Evolutionary conservation across 1,140 invertebrate genomes (phyloP), one percentile per base, ranked within the genome.

Genomic region (Neodiprion lecontei): DNA sequence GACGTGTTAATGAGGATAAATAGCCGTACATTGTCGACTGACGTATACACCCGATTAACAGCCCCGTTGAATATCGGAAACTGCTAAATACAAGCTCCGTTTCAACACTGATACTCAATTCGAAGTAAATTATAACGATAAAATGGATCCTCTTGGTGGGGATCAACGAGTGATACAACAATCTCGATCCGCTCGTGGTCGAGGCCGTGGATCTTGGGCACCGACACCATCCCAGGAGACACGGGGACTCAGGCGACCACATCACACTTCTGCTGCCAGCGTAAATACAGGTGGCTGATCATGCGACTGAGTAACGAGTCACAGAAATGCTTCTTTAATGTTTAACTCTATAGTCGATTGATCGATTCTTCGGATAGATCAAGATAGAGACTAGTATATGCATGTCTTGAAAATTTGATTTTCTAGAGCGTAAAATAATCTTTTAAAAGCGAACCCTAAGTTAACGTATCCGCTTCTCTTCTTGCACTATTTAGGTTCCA

Each of bases 241-340:
- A 4, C 69, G 75, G 10, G 66, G 9, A 5, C 68, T 83, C 11
- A 79, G 83, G 48, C 81, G 78, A 72, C 83, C 77, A 7, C 76
- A 77, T 47, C 72, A 76, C 69, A 14, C 74, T 9, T 28, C 69
- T 68, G 73, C 50, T 75, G 49, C 53, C 10, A 40, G 17, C 71
- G 65, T 21, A 66, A 69, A n/a, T 50, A 67, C 17, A 70, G 67
- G 67, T 69, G 10, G 12, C 14, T 65, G 17, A 14, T 65, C 61
- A 67, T 28, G 28, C 28, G 28, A 40, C 12, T 40, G 17, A 66
- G 0, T 72, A 21, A n/a, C 12, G 65, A 48, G 47, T 23, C 72
- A 72, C 21, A 65, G 23, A 10, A 28, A 50, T 23, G 61, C 48
- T 75, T 70, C 7, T 70, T 10, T 70, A n/a, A 67, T 72, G 61